A percentile compares a stretch with the other conserved stretches of the same genome.
Evolutionary conservation across 2,797 vertebrate species (phyloP).

Genomic region (Menidia menidia): DNA sequence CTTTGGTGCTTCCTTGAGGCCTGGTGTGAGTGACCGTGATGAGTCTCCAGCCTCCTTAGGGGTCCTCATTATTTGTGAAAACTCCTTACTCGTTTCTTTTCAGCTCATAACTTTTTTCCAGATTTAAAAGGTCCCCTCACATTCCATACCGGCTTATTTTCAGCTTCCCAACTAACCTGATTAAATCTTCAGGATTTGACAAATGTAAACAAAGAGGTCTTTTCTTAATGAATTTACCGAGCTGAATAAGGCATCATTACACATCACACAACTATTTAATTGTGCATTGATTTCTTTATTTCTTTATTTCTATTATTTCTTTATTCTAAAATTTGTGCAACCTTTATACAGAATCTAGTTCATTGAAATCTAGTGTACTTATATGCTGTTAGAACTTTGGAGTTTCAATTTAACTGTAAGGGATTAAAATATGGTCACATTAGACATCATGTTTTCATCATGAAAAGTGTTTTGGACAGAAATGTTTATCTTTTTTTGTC

Average conservation of each 20-base stretch:
- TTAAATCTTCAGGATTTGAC: slow-evolving; percentile 19
- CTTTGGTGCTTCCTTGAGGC: slow-evolving; percentile 46
- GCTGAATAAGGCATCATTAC: slow-evolving; percentile 39
- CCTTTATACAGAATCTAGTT: too few species aligned
- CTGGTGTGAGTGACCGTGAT: slow-evolving; percentile 39
- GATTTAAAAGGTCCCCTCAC: slow-evolving; percentile 48
- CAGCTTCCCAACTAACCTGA: slow-evolving; percentile 20
- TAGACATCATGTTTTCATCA: background rate
- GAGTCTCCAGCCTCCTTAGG: slow-evolving; percentile 48
- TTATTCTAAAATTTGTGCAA: too few species aligned
- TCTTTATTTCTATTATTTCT: too few species aligned
- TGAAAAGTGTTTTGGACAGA: background rate
- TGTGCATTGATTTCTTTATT: background rate
- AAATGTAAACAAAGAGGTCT: slow-evolving; percentile 4
- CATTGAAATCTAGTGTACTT: too few species aligned
- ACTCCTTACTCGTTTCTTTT: slow-evolving; percentile 31
- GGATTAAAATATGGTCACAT: background rate
- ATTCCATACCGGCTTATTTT: slow-evolving; percentile 7
- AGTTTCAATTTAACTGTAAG: too few species aligned
- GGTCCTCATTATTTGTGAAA: slow-evolving; percentile 67
- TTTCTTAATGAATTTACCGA: slow-evolving; percentile 3
- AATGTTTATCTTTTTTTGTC: background rate
- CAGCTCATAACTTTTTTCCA: slow-evolving; percentile 32
- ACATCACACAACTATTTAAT: slow-evolving; percentile 24
- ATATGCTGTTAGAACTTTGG: too few species aligned